phyloP scores from a whole-genome alignment of 2,797 vertebrate species.

The Furcifer pardalis region DNA sequence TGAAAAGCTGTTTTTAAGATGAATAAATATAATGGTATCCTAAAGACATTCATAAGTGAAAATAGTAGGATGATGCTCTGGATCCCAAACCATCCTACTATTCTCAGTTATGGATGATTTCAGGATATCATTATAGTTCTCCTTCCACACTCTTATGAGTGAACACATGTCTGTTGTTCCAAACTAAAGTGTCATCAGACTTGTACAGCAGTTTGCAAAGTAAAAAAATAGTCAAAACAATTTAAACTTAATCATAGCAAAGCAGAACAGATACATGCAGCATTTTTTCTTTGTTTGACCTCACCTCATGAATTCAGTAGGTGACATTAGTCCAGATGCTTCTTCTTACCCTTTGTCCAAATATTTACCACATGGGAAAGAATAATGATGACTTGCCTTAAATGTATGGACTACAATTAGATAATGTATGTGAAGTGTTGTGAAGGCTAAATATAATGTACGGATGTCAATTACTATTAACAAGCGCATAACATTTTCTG shows the following conservation, averaged over 20 bases:
- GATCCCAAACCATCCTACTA: not conserved
- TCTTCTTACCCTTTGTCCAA: not conserved
- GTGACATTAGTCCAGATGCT: not conserved
- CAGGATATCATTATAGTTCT: not conserved
- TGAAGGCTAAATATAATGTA: not conserved
- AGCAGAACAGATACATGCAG: not conserved
- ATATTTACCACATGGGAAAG: not conserved
- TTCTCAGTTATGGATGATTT: not conserved
- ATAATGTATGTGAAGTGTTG: too few species aligned
- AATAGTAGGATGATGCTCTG: not conserved
- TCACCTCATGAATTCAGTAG: not conserved
- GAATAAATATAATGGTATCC: not conserved
- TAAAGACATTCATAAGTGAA: not conserved
- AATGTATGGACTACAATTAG: not conserved
- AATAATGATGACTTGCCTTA: not conserved
- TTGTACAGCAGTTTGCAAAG: not conserved
- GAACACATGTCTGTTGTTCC: not conserved
- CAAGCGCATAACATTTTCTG: not conserved
- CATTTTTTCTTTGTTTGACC: not conserved
- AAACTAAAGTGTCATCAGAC: not conserved
- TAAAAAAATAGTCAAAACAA: not conserved
- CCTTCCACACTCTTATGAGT: not conserved
- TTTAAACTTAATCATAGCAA: not conserved
- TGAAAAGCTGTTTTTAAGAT: not conserved
- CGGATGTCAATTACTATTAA: not conserved